Evolutionary conservation across 2,113 vertebrate genomes (phyloP), one percentile per base, ranked within the genome.

Genomic region (Chaetodon trifascialis): DNA sequence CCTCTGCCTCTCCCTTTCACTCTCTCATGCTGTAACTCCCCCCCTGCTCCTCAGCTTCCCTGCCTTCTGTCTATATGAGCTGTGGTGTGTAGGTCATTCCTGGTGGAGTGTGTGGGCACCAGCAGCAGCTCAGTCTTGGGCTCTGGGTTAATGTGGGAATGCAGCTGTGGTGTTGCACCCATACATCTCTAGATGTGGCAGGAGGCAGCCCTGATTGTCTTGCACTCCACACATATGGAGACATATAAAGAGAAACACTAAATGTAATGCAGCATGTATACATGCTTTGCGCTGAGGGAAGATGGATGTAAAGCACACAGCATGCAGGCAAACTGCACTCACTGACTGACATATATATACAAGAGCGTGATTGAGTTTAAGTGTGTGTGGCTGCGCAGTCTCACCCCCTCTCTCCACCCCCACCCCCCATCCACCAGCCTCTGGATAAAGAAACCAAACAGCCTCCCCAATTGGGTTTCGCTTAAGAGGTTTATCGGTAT

Each of bases 401-500:
- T 56, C 65, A 63, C 55, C 84, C 63, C 75, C 30, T 19, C 76
- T 46, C 72, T 25, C 76, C 68, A 21, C 46, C 76, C 51, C 71
- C 16, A 11, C 52, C 11, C 56, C 54, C 54, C 82, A 65, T 76
- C 74, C 86, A 74, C 81, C 90, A 76, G 86, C 91, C 90, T 86
- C 80, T 93, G 93, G 88, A 95, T 94, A 94, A 94, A 93, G 88
- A 93, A 85, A 88, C 86, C 92, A 21, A 91, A 89, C 92, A 92
- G 75, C 92, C 90, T 92, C 92, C 93, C 92, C 92, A 92, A 92
- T 90, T 92, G 90, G 89, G 94, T 94, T 94, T 95, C 91, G 85
- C 93, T 94, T 94, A 95, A 95, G 94, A 95, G 94, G 93, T 95
- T 95, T 95, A 95, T 95, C 89, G 81, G 91, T 94, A 89, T 95